A percentile compares a stretch with the other conserved stretches of the same genome.
These are phyloP conservation scores for Monochamus saltuarius DNA, from an alignment of 1,140 invertebrate genomes.

Conservation along the genomic window DNA sequence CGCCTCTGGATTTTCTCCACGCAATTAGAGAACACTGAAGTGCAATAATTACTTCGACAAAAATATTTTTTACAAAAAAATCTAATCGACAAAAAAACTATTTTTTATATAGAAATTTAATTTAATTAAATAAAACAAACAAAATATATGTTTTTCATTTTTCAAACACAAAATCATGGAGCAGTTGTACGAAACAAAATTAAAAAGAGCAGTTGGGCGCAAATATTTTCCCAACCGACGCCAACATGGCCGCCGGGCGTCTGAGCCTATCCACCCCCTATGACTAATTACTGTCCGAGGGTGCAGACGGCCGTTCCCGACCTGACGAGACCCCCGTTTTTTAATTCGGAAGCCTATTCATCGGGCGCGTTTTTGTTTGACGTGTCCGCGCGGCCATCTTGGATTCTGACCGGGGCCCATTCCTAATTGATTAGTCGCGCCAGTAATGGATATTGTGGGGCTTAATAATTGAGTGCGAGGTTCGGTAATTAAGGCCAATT, in stretches of 20 bases:
- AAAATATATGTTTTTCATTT: too few species aligned
- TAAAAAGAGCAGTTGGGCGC: too few species aligned
- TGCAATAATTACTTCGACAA: too few species aligned
- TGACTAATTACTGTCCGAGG: slow-evolving; percentile 49
- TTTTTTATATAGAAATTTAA: too few species aligned
- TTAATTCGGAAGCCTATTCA: slow-evolving; percentile 24
- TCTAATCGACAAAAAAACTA: too few species aligned
- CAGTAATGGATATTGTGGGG: slow-evolving; percentile 3
- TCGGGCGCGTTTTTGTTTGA: slow-evolving; percentile 16
- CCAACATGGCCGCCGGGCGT: slow-evolving; percentile 16
- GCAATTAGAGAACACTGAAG: too few species aligned
- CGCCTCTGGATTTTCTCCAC: too few species aligned
- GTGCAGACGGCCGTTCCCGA: slow-evolving; percentile 27
- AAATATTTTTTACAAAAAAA: too few species aligned
- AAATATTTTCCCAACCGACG: background rate
- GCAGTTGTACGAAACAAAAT: too few species aligned
- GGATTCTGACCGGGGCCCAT: slow-evolving; percentile 12
- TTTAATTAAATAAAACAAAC: too few species aligned
- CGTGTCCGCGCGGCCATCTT: slow-evolving; percentile 25
- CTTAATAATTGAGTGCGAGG: slow-evolving; percentile 1
- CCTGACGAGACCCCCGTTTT: slow-evolving; percentile 27
- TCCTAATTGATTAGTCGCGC: background rate
- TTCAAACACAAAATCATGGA: too few species aligned
- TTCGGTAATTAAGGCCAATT: slow-evolving; percentile 1
- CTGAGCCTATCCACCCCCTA: slow-evolving; percentile 37